Evolutionary conservation across 2,888 invertebrate genomes (phyloP), one percentile per base, ranked within the genome.

Genomic region (Pyrocoelia pectoralis): DNA sequence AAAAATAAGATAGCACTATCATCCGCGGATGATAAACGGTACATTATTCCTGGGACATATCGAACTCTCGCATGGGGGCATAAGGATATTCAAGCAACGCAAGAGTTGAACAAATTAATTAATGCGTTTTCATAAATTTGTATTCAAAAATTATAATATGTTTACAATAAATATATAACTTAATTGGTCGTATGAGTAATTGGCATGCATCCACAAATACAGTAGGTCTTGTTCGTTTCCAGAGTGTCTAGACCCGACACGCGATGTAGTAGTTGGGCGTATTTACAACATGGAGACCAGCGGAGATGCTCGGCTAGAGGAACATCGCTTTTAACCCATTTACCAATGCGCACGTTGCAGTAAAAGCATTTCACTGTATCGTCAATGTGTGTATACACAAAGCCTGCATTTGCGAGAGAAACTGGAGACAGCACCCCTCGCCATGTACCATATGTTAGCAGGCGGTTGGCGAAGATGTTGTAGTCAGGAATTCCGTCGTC

Each of bases 1-100:
- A 48, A 17, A 49, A 43, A 55, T 24, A 55, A 55, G 28, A 28
- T 55, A 1, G 43, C 14, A 1, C 14, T 55, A 43, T 43, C 55
- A 43, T 43, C 24, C 8, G 8, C 3, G 8, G 55, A 55, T 24
- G 55, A 55, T 55, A 41, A 55, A n/a, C 55, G 55, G 8, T 55
- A 43, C 12, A 9, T 55, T 43, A 29, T 51, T n/a, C 29, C 12
- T n/a, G 33, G 15, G 8, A 33, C 12, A 2, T n/a, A 12, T 33
- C 5, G 13, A 33, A 29, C 15, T 14, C 14, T 33, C 1, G 14
- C 51, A 6, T 51, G 51, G 51, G 51, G 51, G 4, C 51, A 51
- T 28, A 54, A 40, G 2, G 33, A 33, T 33, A 33, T 33, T 33
- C 2, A 33, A 24, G 3, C 24, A 24, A 24, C 6, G 3, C 3